Conservation (phyloP, 2,888 invertebrate species). For the Stegophylla sp. region DNA sequence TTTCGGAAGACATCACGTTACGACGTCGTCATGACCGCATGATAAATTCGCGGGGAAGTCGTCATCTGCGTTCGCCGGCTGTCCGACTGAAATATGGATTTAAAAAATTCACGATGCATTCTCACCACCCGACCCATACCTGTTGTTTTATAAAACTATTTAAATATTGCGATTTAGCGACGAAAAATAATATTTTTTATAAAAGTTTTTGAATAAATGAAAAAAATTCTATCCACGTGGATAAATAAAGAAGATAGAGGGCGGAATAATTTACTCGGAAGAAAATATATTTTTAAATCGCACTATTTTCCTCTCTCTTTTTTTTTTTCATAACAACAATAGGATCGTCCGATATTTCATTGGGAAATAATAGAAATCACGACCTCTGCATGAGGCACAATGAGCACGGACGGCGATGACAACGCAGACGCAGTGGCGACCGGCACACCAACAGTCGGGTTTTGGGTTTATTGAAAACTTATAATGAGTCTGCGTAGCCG, state of each 20-base stretch:
- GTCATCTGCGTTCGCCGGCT: too few species aligned
- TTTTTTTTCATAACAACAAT: not conserved
- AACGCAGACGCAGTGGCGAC: not conserved
- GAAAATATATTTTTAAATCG: not conserved
- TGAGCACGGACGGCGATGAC: not conserved
- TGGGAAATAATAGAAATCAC: not conserved
- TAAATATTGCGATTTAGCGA: not conserved
- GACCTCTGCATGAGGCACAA: not conserved
- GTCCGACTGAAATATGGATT: slow-evolving; percentile 27
- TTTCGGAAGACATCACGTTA: slow-evolving; percentile 1
- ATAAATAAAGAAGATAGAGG: not conserved
- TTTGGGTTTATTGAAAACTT: slow-evolving; percentile 15
- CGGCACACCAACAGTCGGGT: not conserved
- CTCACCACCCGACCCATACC: too few species aligned
- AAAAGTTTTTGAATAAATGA: slow-evolving; percentile 15
- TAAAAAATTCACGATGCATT: slow-evolving; percentile 8
- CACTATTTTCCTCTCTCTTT: not conserved
- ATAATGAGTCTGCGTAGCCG: not conserved
- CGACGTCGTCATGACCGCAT: not conserved
- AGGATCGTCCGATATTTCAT: not conserved
- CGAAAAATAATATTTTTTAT: not conserved
- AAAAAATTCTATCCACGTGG: not conserved
- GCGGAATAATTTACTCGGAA: not conserved
- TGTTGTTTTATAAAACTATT: not conserved
- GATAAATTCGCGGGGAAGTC: not conserved